These are phyloP conservation scores for Drosophila leonis DNA, from an alignment of 2,888 invertebrate genomes.

Conservation along the genomic window DNA sequence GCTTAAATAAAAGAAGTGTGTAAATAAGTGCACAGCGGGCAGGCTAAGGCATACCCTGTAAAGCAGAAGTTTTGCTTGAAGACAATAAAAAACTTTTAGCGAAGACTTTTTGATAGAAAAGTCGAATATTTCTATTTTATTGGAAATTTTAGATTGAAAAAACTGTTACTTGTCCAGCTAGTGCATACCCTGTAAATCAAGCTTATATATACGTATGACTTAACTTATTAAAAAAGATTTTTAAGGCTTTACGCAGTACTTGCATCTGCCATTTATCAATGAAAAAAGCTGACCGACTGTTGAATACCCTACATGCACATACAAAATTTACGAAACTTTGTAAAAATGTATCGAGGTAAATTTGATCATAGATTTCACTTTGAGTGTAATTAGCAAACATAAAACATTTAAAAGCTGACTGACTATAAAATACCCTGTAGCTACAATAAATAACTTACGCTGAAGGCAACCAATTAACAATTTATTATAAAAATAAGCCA, in stretches of 20 bases:
- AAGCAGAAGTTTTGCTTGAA: not conserved
- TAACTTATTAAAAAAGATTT: not conserved
- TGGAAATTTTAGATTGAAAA: not conserved
- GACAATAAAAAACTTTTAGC: not conserved
- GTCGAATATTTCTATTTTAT: not conserved
- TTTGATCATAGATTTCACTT: too few species aligned
- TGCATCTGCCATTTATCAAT: not conserved
- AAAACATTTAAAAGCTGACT: not conserved
- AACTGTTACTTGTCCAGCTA: not conserved
- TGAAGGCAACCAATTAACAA: not conserved
- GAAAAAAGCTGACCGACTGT: not conserved
- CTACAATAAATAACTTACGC: not conserved
- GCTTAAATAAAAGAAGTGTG: conserved; percentile 25
- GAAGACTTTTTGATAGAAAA: not conserved
- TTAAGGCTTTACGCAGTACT: not conserved
- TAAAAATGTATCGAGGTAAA: too few species aligned
- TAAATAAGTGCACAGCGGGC: not conserved
- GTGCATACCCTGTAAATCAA: not conserved
- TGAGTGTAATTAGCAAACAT: too few species aligned
- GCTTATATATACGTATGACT: not conserved
- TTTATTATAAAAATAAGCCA: not conserved
- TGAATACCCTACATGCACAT: not conserved
- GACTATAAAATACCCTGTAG: not conserved
- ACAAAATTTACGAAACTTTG: not conserved
- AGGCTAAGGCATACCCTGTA: conserved; percentile 5